phyloP scores from a whole-genome alignment of 2,797 vertebrate species.

The Rhyacichthys aspro region DNA sequence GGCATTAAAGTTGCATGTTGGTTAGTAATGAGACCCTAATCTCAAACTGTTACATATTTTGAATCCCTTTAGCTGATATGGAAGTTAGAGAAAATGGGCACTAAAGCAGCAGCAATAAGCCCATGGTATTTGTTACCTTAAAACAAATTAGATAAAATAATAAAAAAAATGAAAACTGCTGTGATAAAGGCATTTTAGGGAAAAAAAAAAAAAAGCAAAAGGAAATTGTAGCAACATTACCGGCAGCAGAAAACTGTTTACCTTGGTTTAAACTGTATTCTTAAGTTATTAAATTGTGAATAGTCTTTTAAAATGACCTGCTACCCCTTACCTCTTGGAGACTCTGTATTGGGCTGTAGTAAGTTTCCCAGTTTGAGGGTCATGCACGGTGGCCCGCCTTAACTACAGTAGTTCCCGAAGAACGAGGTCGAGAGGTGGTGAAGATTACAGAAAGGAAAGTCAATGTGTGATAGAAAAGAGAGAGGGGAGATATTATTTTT shows the following conservation, averaged over 20 bases:
- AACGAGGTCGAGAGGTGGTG: constrained; percentile 83
- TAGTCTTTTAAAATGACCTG: constrained; percentile 35
- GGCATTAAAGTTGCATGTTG: too few relatives aligned
- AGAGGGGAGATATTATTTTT: constrained; percentile 51
- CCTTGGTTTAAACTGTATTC: constrained; percentile 14
- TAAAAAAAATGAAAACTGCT: constrained; percentile 10
- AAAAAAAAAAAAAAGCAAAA: constrained; percentile 1
- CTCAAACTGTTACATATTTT: not conserved
- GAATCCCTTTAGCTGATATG: constrained; percentile 29
- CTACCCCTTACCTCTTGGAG: constrained; percentile 98
- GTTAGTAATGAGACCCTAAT: too few relatives aligned
- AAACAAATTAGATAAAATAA: constrained; percentile 11
- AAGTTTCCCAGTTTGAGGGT: constrained; percentile 96
- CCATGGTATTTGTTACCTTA: not conserved
- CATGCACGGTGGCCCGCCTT: constrained; percentile 98
- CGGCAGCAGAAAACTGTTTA: constrained; percentile 14
- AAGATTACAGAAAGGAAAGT: constrained; percentile 28
- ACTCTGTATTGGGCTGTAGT: constrained; percentile 97
- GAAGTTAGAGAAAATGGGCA: constrained; percentile 26
- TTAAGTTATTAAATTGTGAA: too few relatives aligned
- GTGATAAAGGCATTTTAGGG: too few relatives aligned
- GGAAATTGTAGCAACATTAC: constrained; percentile 18
- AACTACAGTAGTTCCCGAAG: constrained; percentile 84
- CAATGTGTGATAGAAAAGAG: constrained; percentile 26
- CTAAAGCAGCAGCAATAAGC: constrained; percentile 28